Base-by-base conservation (phyloP, 2,113 vertebrate genomes). In the Xiphophorus couchianus region DNA sequence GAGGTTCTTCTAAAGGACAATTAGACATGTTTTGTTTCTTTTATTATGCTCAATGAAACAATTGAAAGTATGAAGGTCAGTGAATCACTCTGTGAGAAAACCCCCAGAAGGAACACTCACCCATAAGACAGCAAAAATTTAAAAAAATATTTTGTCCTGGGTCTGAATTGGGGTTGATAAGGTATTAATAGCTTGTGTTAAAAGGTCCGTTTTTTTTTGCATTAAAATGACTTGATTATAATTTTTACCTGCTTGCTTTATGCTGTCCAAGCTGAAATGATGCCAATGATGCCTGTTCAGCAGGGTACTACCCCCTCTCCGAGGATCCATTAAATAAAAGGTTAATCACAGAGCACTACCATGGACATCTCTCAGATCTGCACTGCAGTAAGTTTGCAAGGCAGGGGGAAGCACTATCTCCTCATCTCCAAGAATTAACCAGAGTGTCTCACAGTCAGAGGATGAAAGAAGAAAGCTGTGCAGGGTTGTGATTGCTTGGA, bases 141-240 rank as follows among this genome's bases (percentile, higher is more conserved):
- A 73, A 14, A 71, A 79, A 72, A 64, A 37, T 37, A 84, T 73
- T 31, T 67, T 72, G 69, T 77, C 44, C 58, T 86, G 78, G 90
- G 77, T 78, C 77, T 83, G 48, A 88, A 82, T 37, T 27, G 33
- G 48, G 76, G 69, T 70, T 73, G 80, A 88, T 29, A 70, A 80
- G 60, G 61, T 64, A 74, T 87, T 68, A 60, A 74, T 85, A 88
- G 84, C 88, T 92, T 91, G 71, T 91, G 81, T 92, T 90, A 27
- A 70, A 42, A 71, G 86, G 84, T 85, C 92, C 90, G 74, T 28
- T 28, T 54, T 79, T 76, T 87, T 86, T 75, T 77, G 63, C 75
- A 85, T 72, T 60, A 29, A 85, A 74, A 66, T 61, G 54, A 66
- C 80, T 86, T 78, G 28, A 48, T 89, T 85, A 84, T 71, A n/a